A percentile compares a stretch with the other conserved stretches of the same genome.
These are phyloP conservation scores for Pandemis corylana DNA, from an alignment of 2,888 invertebrate species.

Conservation along the genomic window DNA sequence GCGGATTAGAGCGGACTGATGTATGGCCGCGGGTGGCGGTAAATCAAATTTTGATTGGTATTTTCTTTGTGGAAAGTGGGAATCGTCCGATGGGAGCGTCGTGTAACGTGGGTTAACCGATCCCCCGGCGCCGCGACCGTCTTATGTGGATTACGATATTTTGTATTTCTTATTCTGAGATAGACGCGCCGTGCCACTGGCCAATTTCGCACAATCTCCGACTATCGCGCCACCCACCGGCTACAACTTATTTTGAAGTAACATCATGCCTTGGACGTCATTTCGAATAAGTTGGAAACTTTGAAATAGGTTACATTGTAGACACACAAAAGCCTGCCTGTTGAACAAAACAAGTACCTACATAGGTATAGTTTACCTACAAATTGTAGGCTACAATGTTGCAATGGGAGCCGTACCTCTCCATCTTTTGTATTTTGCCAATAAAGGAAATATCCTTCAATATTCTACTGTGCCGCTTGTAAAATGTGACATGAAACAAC, in stretches of 20 bases:
- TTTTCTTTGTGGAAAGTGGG: slow-evolving; percentile 83
- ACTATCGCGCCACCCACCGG: slow-evolving; percentile 7
- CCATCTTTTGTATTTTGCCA: not conserved
- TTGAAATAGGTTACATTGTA: slow-evolving; percentile 24
- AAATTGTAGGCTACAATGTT: too few relatives aligned
- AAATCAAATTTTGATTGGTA: slow-evolving; percentile 85
- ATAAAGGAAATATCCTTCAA: not conserved
- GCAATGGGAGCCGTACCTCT: not conserved
- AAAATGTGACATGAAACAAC: slow-evolving; percentile 23
- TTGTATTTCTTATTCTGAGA: slow-evolving; percentile 63
- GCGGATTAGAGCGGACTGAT: slow-evolving; percentile 81
- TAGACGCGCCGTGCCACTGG: slow-evolving; percentile 53
- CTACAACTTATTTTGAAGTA: slow-evolving; percentile 17
- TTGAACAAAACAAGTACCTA: not conserved
- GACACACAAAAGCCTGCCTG: not conserved
- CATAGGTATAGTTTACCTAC: not conserved
- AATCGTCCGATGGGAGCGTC: slow-evolving; percentile 72
- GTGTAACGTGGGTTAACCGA: slow-evolving; percentile 80
- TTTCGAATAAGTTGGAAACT: slow-evolving; percentile 12
- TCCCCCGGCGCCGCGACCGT: slow-evolving; percentile 72
- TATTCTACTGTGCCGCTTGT: slow-evolving; percentile 17
- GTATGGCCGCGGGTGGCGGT: slow-evolving; percentile 83
- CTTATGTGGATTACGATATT: slow-evolving; percentile 71
- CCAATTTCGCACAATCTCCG: slow-evolving; percentile 32
- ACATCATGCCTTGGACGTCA: slow-evolving; percentile 10